Conservation (phyloP, 2,888 invertebrate species). For the Acleris literana region DNA sequence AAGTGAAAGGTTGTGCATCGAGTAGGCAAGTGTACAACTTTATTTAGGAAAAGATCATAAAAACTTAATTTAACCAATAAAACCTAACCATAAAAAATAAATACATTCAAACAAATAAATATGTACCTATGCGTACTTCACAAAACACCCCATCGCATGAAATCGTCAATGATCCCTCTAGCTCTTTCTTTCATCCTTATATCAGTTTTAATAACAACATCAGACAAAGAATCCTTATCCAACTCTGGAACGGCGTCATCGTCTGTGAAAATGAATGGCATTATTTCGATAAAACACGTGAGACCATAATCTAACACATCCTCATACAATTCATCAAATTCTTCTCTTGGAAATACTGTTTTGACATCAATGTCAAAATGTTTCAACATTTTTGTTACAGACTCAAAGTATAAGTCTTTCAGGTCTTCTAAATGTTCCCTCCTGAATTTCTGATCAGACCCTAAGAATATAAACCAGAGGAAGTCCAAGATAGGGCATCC, state of each 20-base stretch:
- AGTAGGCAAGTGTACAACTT: too few relatives aligned
- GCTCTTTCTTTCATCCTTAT: constrained; percentile 45
- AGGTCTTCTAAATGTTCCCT: constrained; percentile 49
- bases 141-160: constrained; percentile 39
- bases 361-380: constrained; percentile 52
- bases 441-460: constrained; percentile 55
- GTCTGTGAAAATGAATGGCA: constrained; percentile 51
- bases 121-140: not conserved
- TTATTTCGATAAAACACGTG: constrained; percentile 43
- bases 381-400: constrained; percentile 48
- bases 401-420: constrained; percentile 52
- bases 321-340: constrained; percentile 52
- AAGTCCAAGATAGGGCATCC: constrained; percentile 57
- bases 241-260: constrained; percentile 52
- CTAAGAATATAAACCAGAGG: constrained; percentile 51
- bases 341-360: constrained; percentile 47
- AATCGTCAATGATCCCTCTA: constrained; percentile 51
- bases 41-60: too few relatives aligned
- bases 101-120: too few relatives aligned
- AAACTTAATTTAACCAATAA: too few relatives aligned
- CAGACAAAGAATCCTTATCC: constrained; percentile 36
- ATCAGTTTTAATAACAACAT: constrained; percentile 42
- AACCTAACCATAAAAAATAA: too few relatives aligned
- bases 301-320: constrained; percentile 56
- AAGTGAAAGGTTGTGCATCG: too few relatives aligned